These are phyloP conservation scores for Brachionus asplanchnoidis DNA, from an alignment of 1,140 invertebrate species.

Conservation along the genomic window DNA sequence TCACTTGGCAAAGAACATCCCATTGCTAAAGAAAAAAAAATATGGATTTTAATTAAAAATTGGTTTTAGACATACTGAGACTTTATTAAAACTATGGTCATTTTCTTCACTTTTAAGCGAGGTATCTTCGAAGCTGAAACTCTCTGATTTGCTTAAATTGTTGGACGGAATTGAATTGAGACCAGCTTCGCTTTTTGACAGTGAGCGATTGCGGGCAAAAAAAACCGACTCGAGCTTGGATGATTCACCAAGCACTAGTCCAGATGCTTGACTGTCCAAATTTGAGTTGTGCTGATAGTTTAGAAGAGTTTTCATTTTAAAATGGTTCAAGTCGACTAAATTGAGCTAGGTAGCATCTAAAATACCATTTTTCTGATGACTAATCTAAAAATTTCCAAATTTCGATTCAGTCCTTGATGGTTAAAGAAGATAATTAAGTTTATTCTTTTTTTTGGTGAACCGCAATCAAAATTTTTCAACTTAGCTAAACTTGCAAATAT, in stretches of 20 bases:
- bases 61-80: background rate
- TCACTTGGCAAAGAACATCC: constrained; percentile 1
- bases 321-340: background rate
- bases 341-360: background rate
- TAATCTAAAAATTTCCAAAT: background rate
- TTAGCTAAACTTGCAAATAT: background rate
- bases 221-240: background rate
- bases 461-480: background rate
- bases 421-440: background rate
- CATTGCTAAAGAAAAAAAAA: background rate
- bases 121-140: background rate
- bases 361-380: background rate
- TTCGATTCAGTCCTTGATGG: background rate
- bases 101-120: background rate
- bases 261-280: background rate
- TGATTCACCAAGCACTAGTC: background rate
- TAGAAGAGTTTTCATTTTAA: constrained; percentile 21
- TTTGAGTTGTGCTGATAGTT: background rate
- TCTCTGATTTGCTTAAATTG: background rate
- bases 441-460: background rate
- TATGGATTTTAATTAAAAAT: background rate
- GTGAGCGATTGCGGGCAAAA: background rate
- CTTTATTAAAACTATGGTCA: background rate
- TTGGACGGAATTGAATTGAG: background rate
- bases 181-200: background rate